Evolutionary conservation across 1,140 invertebrate species (phyloP).

Genomic region (Rhagoletis pomonella): DNA sequence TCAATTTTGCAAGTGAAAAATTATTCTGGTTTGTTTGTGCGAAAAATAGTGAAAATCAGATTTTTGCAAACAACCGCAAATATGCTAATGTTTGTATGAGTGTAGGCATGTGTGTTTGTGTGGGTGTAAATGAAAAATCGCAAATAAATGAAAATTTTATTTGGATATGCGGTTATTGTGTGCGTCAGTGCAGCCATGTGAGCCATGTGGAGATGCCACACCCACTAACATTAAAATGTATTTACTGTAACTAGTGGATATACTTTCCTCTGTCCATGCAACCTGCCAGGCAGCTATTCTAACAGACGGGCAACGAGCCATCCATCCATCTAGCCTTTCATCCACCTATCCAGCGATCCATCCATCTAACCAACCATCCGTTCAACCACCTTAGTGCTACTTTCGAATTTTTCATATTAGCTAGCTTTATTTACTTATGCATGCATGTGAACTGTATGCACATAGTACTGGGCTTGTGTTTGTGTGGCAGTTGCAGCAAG

Average conservation of each 20-base stretch:
- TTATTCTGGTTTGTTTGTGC: neutral
- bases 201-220: neutral
- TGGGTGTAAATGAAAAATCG: constrained; percentile 1
- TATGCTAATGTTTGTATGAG: neutral
- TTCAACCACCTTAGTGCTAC: neutral
- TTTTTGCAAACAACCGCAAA: constrained; percentile 8
- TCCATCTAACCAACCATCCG: neutral
- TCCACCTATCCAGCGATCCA: neutral
- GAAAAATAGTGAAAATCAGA: constrained; percentile 14
- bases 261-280: neutral
- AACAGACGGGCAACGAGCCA: neutral
- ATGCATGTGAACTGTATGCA: neutral
- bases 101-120: neutral
- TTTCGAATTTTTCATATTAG: constrained; percentile 42
- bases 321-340: neutral
- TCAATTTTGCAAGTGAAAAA: neutral
- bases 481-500: neutral
- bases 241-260: neutral
- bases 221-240: neutral
- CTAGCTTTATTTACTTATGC: constrained; percentile 6
- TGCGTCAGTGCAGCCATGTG: neutral
- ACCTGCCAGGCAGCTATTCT: neutral
- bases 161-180: neutral
- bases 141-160: constrained; percentile 39
- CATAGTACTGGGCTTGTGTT: neutral